Percentiles rank a stretch among this genome's conserved stretches.
phyloP scores from a whole-genome alignment of 2,888 invertebrate genomes.

The Mimas tiliae region DNA sequence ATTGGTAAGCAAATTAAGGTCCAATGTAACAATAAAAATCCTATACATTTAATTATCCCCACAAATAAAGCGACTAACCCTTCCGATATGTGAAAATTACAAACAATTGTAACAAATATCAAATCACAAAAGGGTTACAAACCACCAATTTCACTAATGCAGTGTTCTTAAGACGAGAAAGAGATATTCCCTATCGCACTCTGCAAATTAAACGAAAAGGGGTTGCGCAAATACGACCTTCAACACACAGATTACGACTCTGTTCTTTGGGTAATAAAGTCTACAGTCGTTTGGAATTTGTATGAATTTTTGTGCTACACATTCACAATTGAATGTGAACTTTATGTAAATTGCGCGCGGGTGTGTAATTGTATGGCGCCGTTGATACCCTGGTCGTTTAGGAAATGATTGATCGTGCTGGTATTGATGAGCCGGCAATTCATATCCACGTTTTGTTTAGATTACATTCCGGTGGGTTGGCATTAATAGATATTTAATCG shows the following conservation, averaged over 20 bases:
- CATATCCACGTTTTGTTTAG: conserved; percentile 16
- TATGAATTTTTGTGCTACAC: not conserved
- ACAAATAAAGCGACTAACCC: conserved; percentile 7
- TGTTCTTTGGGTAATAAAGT: not conserved
- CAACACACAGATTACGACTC: not conserved
- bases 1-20: not conserved
- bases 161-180: conserved; percentile 13
- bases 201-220: conserved; percentile 23
- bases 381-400: conserved; percentile 5
- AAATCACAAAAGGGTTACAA: conserved; percentile 21
- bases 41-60: not conserved
- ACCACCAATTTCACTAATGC: conserved; percentile 19
- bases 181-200: conserved; percentile 1
- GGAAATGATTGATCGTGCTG: conserved; percentile 36
- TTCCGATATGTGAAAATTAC: conserved; percentile 4
- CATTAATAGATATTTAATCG: not conserved
- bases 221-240: conserved; percentile 12
- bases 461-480: not conserved
- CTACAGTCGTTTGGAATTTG: not conserved
- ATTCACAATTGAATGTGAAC: conserved; percentile 2
- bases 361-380: not conserved
- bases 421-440: conserved; percentile 35
- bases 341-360: not conserved
- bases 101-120: conserved; percentile 10
- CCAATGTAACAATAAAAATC: not conserved